These are phyloP conservation scores for Myrmecophaga tridactyla DNA, from an alignment of 2,113 vertebrate species.

Conservation along the genomic window DNA sequence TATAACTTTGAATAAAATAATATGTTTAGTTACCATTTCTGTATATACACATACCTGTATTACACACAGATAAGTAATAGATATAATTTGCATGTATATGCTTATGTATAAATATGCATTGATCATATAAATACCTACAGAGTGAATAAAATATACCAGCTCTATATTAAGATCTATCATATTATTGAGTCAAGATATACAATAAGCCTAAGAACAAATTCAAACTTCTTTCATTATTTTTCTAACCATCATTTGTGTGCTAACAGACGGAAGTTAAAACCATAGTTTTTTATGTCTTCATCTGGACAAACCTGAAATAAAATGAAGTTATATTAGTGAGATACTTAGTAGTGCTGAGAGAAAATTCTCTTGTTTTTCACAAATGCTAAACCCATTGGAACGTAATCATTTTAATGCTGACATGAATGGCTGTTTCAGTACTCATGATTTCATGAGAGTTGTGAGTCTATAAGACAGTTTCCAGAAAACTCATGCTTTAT, in stretches of 20 bases:
- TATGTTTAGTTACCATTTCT: not conserved
- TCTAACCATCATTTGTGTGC: not conserved
- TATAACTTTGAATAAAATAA: not conserved
- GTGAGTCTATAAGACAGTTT: not conserved
- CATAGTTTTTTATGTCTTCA: not conserved
- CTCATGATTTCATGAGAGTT: not conserved
- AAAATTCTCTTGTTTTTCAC: not conserved
- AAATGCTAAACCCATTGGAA: not conserved
- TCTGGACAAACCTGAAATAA: not conserved
- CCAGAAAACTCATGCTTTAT: not conserved
- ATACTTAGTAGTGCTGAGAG: not conserved
- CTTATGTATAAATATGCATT: not conserved
- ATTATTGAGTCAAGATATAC: not conserved
- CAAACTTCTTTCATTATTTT: not conserved
- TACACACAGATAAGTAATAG: not conserved
- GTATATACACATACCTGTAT: not conserved
- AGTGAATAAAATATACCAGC: not conserved
- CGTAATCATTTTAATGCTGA: constrained; percentile 32
- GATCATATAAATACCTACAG: not conserved
- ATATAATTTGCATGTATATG: not conserved
- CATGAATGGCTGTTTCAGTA: not conserved
- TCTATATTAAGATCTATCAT: not conserved
- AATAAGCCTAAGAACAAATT: not conserved
- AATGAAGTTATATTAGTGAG: not conserved
- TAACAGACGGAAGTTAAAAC: not conserved